Percentiles rank a stretch among this genome's conserved stretches.
These are phyloP conservation scores for Tragelaphus scriptus DNA, from an alignment of 2,113 vertebrate genomes.

Conservation along the genomic window DNA sequence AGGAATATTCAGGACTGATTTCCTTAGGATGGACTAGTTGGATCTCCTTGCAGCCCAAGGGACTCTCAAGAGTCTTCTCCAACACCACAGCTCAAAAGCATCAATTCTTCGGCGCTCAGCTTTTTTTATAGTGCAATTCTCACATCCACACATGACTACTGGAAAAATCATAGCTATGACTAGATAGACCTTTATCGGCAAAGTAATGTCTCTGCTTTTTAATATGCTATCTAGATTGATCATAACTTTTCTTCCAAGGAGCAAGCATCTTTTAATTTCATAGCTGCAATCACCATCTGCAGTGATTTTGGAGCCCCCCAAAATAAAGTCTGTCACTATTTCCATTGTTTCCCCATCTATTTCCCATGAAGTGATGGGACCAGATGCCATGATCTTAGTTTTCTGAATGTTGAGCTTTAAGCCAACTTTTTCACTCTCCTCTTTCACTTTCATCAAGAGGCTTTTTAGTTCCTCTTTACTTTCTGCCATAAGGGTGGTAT, in stretches of 20 bases:
- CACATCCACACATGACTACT: background rate
- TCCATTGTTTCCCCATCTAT: background rate
- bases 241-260: background rate
- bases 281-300: background rate
- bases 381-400: background rate
- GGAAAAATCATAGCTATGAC: background rate
- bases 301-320: background rate
- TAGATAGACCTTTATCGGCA: background rate
- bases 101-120: background rate
- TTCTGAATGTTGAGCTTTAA: background rate
- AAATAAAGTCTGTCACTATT: background rate
- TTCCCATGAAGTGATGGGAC: background rate
- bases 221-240: background rate
- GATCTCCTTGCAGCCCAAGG: background rate
- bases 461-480: background rate
- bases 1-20: background rate
- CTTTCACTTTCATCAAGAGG: background rate
- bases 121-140: background rate
- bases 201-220: background rate
- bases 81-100: background rate
- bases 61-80: background rate
- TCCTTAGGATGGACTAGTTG: background rate
- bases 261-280: background rate
- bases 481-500: background rate
- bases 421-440: background rate